Evolutionary conservation across 2,888 invertebrate species (phyloP).

Genomic region (Cephus pygmeus): DNA sequence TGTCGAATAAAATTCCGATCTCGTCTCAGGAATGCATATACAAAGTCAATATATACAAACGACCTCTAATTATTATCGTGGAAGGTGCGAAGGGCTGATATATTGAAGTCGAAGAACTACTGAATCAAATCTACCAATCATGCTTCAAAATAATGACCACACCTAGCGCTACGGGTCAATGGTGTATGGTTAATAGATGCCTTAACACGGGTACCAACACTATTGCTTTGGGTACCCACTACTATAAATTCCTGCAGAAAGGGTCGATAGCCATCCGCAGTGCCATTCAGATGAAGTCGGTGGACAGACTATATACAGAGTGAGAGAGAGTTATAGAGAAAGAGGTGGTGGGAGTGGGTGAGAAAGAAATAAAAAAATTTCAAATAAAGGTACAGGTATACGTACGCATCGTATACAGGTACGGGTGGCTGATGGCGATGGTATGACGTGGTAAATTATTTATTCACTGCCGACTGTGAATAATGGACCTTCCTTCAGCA

Average conservation of each 20-base stretch:
- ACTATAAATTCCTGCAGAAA: not conserved
- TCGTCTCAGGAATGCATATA: not conserved
- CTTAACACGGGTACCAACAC: not conserved
- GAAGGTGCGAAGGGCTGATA: slow-evolving; percentile 7
- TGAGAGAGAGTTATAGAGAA: not conserved
- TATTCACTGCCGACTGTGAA: slow-evolving; percentile 60
- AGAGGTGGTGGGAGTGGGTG: not conserved
- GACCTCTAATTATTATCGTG: slow-evolving; percentile 10
- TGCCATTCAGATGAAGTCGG: not conserved
- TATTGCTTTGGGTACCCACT: not conserved
- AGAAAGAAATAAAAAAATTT: not conserved
- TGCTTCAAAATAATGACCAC: slow-evolving; percentile 35
- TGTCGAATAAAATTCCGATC: not conserved
- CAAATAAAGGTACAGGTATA: not conserved
- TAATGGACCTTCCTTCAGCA: slow-evolving; percentile 52
- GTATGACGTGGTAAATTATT: slow-evolving; percentile 59
- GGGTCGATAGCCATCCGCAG: not conserved
- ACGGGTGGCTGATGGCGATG: slow-evolving; percentile 42
- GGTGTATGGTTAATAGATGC: slow-evolving; percentile 1
- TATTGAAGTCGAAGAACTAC: slow-evolving; percentile 16
- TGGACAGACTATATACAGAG: not conserved
- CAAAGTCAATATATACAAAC: not conserved
- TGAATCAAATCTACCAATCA: slow-evolving; percentile 40
- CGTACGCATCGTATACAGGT: not conserved
- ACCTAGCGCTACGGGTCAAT: not conserved